Evolutionary conservation across 2,797 vertebrate species (phyloP).

Genomic region (Pipistrellus kuhlii): DNA sequence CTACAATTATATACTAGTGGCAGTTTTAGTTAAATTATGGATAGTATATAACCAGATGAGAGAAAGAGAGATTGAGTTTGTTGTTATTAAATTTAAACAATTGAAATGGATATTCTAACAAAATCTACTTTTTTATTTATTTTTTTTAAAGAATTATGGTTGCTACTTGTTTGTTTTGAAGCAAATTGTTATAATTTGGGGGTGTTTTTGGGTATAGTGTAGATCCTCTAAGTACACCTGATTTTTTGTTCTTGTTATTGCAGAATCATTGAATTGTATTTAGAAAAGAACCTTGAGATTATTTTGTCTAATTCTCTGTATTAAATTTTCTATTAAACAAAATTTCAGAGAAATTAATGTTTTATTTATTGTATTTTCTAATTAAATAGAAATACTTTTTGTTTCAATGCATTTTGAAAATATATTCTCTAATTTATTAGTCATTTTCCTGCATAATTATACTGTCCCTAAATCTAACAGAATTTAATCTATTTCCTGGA

Average conservation of each 20-base stretch:
- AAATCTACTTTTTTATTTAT: slow-evolving; percentile 11
- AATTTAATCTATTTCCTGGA: slow-evolving; percentile 53
- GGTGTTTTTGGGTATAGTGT: neutral
- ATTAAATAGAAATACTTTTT: slow-evolving; percentile 26
- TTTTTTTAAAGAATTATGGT: neutral
- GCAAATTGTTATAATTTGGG: neutral
- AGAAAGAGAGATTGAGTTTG: neutral
- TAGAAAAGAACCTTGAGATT: slow-evolving; percentile 32
- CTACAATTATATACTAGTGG: neutral
- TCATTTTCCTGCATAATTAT: slow-evolving; percentile 44
- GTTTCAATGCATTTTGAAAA: slow-evolving; percentile 39
- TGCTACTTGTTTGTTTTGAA: slow-evolving; percentile 1
- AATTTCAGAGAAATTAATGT: slow-evolving; percentile 27
- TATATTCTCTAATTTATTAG: neutral
- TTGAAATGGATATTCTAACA: slow-evolving; percentile 8
- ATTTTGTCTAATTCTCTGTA: neutral
- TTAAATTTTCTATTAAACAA: slow-evolving; percentile 39
- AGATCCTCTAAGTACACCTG: neutral
- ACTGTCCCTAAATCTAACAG: slow-evolving; percentile 4
- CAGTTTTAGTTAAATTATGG: neutral
- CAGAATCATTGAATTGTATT: slow-evolving; percentile 43
- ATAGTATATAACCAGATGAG: neutral
- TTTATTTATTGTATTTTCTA: slow-evolving; percentile 67
- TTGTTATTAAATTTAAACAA: neutral
- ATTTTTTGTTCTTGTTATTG: neutral